Evolutionary conservation across 2,888 invertebrate genomes (phyloP), one percentile per base, ranked within the genome.

Genomic region (Acanthococcus lagerstroemiae): DNA sequence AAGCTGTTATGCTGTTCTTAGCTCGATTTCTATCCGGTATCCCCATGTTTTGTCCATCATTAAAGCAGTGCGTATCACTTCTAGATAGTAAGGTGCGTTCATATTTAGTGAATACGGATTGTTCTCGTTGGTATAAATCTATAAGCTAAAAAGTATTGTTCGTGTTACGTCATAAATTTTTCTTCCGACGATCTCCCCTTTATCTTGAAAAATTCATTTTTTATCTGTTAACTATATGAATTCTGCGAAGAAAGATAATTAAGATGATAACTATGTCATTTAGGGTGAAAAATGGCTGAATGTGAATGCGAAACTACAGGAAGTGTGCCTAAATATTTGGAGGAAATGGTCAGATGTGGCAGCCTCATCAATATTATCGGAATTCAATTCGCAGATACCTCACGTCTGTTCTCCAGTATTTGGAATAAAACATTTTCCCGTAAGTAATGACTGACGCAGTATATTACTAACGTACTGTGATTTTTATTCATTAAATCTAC

Each of bases 21-120:
- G 63, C 63, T n/a, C 52, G 63, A 52, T 7, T 63, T 7, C 30
- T 63, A 37, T 63, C 63, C 3, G 63, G 63, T 50, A 30, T 63
- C 15, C 17, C 54, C 2, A 27, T 50, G 1, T 17, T 44, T 12
- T 63, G 63, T 27, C 24, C 63, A 5, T 63, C 63, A n/a, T 12
- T 63, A 17, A 63, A 54, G 15, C 37, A 63, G 7, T 63, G 63
- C 5, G 44, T 63, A 7, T 19, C 50, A 6, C 25, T 60, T 21
- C n/a, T 63, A 9, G 63, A 63, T n/a, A 54, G 54, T n/a, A 37
- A 63, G 44, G 63, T 63, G 30, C 12, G 22, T 30, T 52, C 22
- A 48, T n/a, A n/a, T 48, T 15, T 48, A 15, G 17, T 48, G n/a
- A n/a, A n/a, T n/a, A n/a, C n/a, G n/a, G n/a, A n/a, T n/a, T n/a